Conservation (phyloP, 2,113 vertebrate species). For the Pygoscelis antarcticus region DNA sequence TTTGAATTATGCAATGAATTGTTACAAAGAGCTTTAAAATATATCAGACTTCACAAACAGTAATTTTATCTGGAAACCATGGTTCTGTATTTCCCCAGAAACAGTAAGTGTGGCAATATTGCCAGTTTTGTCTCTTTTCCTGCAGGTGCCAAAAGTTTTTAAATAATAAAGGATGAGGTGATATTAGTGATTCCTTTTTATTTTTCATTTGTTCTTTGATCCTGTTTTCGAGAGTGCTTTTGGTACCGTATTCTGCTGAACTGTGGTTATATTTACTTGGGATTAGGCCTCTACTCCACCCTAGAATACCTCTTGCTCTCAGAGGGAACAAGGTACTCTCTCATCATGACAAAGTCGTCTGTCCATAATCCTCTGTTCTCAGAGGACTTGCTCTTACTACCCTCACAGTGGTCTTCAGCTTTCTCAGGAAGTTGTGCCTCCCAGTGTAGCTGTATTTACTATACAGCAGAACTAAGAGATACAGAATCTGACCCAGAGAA, state of each 20-base stretch:
- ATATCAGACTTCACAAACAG: background rate
- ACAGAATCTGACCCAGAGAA: background rate
- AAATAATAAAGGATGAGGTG: background rate
- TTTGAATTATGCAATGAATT: conserved; percentile 42
- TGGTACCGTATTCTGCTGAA: background rate
- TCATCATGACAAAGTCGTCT: background rate
- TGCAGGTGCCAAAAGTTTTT: background rate
- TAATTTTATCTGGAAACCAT: conserved; percentile 33
- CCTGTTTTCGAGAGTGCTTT: background rate
- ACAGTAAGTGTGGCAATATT: background rate
- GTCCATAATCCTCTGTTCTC: background rate
- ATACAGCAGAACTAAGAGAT: background rate
- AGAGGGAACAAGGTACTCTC: background rate
- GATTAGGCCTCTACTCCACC: background rate
- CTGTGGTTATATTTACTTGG: background rate
- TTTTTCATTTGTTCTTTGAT: conserved; percentile 10
- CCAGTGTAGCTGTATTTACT: background rate
- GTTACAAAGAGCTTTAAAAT: conserved; percentile 39
- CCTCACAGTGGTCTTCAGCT: background rate
- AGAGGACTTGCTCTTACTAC: background rate
- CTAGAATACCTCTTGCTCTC: background rate
- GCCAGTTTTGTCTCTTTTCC: background rate
- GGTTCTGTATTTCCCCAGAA: background rate
- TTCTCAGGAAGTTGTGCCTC: background rate
- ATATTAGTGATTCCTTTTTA: background rate